phyloP scores from a whole-genome alignment of 1,140 invertebrate genomes.

The Theocolax elegans region DNA sequence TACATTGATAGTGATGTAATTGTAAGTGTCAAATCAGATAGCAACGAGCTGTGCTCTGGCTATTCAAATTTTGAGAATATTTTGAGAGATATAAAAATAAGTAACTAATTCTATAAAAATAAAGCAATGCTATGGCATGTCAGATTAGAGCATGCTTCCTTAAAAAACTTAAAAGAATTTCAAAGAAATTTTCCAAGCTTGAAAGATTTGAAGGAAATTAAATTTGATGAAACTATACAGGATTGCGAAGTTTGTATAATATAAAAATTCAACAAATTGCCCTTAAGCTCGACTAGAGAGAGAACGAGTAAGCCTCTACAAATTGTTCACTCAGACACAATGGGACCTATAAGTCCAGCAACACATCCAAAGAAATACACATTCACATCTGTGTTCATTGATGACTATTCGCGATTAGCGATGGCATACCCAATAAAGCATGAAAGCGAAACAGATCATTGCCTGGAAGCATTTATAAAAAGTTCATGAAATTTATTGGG shows the following conservation, averaged over 20 bases:
- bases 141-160: not conserved
- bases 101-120: not conserved
- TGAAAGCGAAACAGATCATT: not conserved
- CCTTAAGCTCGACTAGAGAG: not conserved
- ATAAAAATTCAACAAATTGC: conserved; percentile 6
- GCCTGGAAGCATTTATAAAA: not conserved
- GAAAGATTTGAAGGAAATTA: not conserved
- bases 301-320: conserved; percentile 1
- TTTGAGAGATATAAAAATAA: not conserved
- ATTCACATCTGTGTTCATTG: conserved; percentile 24
- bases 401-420: not conserved
- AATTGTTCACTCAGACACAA: too few species aligned
- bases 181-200: not conserved
- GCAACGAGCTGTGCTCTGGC: not conserved
- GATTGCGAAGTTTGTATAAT: conserved; percentile 16
- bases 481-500: not conserved
- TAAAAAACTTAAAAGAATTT: too few species aligned
- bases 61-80: too few species aligned
- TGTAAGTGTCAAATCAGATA: not conserved
- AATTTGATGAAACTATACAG: conserved; percentile 28
- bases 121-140: conserved; percentile 23
- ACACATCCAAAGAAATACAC: conserved; percentile 6
- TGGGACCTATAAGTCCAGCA: conserved; percentile 11
- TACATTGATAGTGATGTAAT: not conserved
- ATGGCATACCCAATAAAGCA: not conserved